phyloP scores from a whole-genome alignment of 2,888 invertebrate genomes.

The Drosophila fulvimacula region DNA sequence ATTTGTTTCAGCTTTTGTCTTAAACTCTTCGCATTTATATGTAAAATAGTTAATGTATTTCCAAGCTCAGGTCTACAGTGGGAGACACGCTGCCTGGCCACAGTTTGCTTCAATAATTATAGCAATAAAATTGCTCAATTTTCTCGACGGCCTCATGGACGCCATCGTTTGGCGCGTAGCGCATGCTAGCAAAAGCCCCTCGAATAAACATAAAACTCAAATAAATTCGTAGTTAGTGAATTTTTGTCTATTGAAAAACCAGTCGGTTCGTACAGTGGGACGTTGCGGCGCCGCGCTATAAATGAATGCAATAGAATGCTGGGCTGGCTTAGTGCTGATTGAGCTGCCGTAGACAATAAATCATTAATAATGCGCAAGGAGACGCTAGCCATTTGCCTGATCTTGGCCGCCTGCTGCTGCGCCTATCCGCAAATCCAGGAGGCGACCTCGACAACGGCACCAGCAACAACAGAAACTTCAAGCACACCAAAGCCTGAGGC shows the following conservation, averaged over 20 bases:
- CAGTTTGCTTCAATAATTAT: not conserved
- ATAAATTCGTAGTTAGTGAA: constrained; percentile 15
- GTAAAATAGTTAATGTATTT: too few species aligned
- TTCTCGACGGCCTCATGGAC: constrained; percentile 5
- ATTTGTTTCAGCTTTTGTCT: too few species aligned
- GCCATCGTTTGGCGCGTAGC: constrained; percentile 24
- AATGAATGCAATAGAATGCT: constrained; percentile 38
- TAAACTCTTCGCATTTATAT: too few species aligned
- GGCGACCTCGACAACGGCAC: not conserved
- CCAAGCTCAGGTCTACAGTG: not conserved
- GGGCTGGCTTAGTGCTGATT: constrained; percentile 36
- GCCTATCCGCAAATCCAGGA: constrained; percentile 37
- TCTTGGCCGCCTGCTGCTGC: constrained; percentile 39
- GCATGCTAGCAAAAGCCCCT: constrained; percentile 18
- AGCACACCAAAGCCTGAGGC: not conserved
- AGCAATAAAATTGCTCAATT: not conserved
- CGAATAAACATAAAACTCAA: constrained; percentile 23
- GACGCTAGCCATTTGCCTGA: constrained; percentile 31
- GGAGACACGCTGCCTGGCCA: not conserved
- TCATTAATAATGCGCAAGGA: constrained; percentile 41
- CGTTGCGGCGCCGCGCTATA: constrained; percentile 26
- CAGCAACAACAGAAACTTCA: not conserved
- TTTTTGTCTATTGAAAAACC: constrained; percentile 34
- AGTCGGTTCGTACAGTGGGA: constrained; percentile 27
- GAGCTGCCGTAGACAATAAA: constrained; percentile 40